phyloP scores from a whole-genome alignment of 2,113 vertebrate genomes.

The Austrofundulus limnaeus region DNA sequence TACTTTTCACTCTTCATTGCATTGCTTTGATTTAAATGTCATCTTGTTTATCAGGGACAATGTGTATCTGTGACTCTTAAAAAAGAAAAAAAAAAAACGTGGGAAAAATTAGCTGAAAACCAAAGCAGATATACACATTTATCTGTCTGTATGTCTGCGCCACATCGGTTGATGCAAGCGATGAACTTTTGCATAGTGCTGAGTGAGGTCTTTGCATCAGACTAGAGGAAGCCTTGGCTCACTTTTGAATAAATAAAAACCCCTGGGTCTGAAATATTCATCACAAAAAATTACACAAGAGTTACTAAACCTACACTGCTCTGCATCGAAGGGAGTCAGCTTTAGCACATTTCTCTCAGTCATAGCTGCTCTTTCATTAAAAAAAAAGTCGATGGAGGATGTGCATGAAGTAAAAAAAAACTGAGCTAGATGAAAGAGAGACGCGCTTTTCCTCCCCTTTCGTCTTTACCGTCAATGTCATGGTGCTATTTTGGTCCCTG shows the following conservation, averaged over 20 bases:
- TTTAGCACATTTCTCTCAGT: conserved; percentile 28
- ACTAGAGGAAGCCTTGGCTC: conserved; percentile 46
- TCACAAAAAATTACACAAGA: conserved; percentile 57
- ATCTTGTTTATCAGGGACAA: conserved; percentile 44
- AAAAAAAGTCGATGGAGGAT: background rate
- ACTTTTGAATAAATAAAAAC: conserved; percentile 75
- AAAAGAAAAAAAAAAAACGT: too few species aligned
- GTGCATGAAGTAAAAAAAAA: background rate
- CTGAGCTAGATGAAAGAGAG: background rate
- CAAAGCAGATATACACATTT: background rate
- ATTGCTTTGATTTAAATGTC: conserved; percentile 60
- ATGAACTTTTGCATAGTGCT: conserved; percentile 38
- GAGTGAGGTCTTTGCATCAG: conserved; percentile 63
- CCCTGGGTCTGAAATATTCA: conserved; percentile 73
- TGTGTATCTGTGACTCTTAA: conserved; percentile 43
- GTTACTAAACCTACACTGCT: conserved; percentile 46
- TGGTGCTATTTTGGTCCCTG: conserved; percentile 38
- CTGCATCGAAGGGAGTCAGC: conserved; percentile 24
- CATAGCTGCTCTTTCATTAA: conserved; percentile 3
- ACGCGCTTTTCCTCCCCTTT: conserved; percentile 1
- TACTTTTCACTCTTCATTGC: conserved; percentile 57
- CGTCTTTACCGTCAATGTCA: conserved; percentile 19
- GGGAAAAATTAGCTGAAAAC: background rate
- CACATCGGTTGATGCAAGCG: conserved; percentile 38
- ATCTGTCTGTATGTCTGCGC: background rate